These are phyloP conservation scores for Chunga burmeisteri DNA, from an alignment of 2,113 vertebrate genomes.

Conservation along the genomic window DNA sequence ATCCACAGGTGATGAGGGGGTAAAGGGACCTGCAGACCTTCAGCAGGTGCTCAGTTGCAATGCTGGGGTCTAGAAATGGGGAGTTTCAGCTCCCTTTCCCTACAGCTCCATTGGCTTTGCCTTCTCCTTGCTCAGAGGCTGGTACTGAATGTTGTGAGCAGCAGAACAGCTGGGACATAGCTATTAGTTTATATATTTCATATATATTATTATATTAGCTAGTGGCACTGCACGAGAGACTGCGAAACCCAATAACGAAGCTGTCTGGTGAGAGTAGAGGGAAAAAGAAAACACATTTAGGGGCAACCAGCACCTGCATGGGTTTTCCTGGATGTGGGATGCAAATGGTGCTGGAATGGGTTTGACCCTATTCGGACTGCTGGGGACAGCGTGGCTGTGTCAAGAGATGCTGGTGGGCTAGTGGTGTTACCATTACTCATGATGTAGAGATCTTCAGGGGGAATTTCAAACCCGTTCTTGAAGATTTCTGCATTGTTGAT, in stretches of 20 bases:
- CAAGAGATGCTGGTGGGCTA: neutral
- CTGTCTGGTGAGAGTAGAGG: neutral
- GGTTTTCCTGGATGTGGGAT: neutral
- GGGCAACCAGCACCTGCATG: rapidly evolving
- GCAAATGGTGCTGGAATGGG: neutral
- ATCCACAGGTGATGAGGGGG: neutral
- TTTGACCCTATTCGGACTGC: neutral
- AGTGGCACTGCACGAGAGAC: neutral
- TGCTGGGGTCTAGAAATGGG: neutral
- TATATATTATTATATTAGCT: neutral
- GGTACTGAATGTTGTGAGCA: neutral
- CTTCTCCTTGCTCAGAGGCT: neutral
- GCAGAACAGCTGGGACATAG: neutral
- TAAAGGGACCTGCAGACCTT: neutral
- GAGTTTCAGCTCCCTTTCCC: neutral
- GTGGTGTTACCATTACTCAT: neutral
- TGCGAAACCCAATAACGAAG: rapidly evolving
- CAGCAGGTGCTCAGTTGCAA: rapidly evolving
- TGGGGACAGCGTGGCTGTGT: neutral
- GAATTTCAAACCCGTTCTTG: neutral
- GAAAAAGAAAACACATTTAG: neutral
- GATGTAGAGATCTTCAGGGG: neutral
- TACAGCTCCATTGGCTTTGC: neutral
- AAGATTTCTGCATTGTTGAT: neutral
- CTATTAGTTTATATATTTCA: neutral